phyloP scores from a whole-genome alignment of 2,113 vertebrate genomes.

The Urocitellus parryii region DNA sequence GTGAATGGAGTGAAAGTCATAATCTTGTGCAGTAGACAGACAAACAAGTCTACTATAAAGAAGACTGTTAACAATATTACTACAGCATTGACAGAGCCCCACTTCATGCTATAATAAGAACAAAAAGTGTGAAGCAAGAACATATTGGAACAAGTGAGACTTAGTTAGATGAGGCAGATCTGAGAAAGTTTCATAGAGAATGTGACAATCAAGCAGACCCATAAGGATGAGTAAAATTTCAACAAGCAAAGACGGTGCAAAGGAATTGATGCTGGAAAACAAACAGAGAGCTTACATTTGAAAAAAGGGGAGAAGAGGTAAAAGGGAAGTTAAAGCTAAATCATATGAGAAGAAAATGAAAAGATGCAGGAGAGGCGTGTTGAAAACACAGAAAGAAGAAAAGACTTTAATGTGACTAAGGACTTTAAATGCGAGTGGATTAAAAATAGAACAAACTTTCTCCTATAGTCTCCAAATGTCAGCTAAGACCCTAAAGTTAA shows the following conservation, averaged over 20 bases:
- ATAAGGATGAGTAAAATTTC: background rate
- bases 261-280: background rate
- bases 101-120: background rate
- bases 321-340: background rate
- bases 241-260: background rate
- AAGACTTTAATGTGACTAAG: background rate
- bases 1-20: background rate
- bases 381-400: background rate
- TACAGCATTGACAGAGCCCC: background rate
- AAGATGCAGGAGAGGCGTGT: background rate
- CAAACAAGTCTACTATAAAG: background rate
- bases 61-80: background rate
- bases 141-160: background rate
- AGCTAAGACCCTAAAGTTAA: constrained; percentile 36
- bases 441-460: background rate
- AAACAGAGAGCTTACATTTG: background rate
- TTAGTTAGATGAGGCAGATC: background rate
- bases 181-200: background rate
- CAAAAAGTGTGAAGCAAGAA: background rate
- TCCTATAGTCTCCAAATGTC: background rate
- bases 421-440: background rate
- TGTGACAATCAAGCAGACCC: background rate
- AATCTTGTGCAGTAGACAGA: background rate
- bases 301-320: background rate
- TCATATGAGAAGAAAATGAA: background rate